These are phyloP conservation scores for Pristiophorus japonicus DNA, from an alignment of 2,113 vertebrate genomes.

Conservation along the genomic window DNA sequence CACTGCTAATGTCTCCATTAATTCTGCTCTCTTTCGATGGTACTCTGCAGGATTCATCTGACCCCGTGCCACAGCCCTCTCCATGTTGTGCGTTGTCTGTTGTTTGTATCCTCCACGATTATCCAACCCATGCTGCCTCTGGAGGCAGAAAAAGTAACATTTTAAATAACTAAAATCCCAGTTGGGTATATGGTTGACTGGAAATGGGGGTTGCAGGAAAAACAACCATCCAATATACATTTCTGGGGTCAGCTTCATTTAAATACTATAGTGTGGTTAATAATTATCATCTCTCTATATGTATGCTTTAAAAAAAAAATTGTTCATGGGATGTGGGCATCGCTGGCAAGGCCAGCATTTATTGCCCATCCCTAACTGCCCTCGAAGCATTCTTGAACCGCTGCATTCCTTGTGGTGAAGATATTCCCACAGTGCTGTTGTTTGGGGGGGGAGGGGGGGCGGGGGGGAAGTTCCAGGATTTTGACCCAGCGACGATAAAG, in stretches of 20 bases:
- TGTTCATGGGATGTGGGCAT: no score
- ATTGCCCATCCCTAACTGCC: no score
- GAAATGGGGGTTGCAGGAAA: background rate
- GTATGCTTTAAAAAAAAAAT: no score
- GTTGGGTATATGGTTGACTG: background rate
- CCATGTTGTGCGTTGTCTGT: constrained; percentile 74
- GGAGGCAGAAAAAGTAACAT: no score
- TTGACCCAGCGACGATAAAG: no score
- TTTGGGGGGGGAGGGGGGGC: no score
- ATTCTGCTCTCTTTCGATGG: constrained; percentile 70
- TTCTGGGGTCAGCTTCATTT: background rate
- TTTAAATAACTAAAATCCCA: background rate
- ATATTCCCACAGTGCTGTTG: no score
- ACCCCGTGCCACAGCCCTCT: constrained; percentile 73
- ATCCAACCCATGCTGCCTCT: constrained; percentile 82
- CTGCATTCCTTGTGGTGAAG: no score
- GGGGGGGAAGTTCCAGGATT: no score
- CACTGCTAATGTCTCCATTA: constrained; percentile 79
- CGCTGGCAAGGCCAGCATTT: no score
- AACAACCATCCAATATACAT: background rate
- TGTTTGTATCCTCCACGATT: constrained; percentile 76
- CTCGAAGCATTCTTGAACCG: no score
- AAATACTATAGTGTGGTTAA: background rate
- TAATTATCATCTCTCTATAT: background rate
- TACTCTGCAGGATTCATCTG: constrained; percentile 75